phyloP scores from a whole-genome alignment of 2,888 invertebrate species.

The Pterostichus niger region DNA sequence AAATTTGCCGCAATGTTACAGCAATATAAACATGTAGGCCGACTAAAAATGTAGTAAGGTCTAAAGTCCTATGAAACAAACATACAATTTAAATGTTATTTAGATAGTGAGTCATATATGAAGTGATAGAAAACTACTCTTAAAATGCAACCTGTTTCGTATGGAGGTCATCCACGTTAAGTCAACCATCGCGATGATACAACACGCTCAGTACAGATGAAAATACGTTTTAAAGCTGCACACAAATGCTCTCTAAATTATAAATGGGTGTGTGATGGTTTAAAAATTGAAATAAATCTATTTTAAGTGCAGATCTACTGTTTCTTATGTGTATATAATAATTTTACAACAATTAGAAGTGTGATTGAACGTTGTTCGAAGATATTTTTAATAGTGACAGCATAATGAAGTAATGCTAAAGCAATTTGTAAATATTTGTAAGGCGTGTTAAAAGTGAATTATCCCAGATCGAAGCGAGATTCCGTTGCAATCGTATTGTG shows the following conservation, averaged over 20 bases:
- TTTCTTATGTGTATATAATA: neutral
- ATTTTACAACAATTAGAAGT: neutral
- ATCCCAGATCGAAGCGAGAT: conserved; percentile 18
- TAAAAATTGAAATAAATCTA: conserved; percentile 11
- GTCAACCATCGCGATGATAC: conserved; percentile 35
- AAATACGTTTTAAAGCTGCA: neutral
- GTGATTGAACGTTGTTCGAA: neutral
- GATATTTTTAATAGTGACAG: conserved; percentile 48
- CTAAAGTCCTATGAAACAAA: conserved; percentile 5
- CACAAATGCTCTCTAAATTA: neutral
- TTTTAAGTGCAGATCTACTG: neutral
- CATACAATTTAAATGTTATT: neutral
- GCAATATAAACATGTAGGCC: neutral
- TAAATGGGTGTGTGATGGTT: conserved; percentile 5
- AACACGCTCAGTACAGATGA: conserved; percentile 1
- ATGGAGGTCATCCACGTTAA: conserved; percentile 40
- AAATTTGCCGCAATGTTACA: neutral
- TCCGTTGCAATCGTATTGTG: neutral
- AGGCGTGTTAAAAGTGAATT: neutral
- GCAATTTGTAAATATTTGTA: conserved; percentile 30
- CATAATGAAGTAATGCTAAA: conserved; percentile 34
- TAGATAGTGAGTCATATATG: neutral
- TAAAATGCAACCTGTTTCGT: neutral
- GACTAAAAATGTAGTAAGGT: conserved; percentile 6
- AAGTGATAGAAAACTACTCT: neutral